phyloP scores from a whole-genome alignment of 2,888 invertebrate genomes.

The Stenichneumon culpator region DNA sequence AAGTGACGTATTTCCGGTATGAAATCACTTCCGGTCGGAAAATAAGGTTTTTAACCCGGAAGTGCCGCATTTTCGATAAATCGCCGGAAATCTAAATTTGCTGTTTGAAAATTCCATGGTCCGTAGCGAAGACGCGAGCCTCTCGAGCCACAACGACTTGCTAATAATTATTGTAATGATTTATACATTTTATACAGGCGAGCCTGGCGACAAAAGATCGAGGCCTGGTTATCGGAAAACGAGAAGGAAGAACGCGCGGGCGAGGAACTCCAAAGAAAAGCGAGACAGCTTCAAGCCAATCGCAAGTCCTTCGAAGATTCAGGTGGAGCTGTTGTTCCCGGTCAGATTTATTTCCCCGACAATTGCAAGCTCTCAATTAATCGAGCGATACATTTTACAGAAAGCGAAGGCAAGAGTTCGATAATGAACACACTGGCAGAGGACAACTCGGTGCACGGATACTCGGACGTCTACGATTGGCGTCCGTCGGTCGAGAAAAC shows the following conservation, averaged over 20 bases:
- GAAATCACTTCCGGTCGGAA: not conserved
- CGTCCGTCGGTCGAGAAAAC: conserved; percentile 93
- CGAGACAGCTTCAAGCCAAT: conserved; percentile 89
- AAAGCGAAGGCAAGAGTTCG: conserved; percentile 91
- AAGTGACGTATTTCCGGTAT: too few species aligned
- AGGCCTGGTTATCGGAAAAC: conserved; percentile 96
- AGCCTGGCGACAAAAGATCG: conserved; percentile 96
- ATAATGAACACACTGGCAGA: conserved; percentile 92
- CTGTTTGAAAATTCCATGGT: too few species aligned
- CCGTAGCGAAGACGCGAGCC: too few species aligned
- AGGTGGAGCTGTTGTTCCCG: conserved; percentile 86
- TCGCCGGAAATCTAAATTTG: too few species aligned
- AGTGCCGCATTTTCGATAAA: not conserved
- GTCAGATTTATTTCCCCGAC: not conserved
- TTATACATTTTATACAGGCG: conserved; percentile 84
- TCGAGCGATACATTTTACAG: conserved; percentile 83
- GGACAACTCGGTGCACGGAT: conserved; percentile 87
- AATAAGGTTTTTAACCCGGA: not conserved
- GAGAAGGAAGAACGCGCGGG: conserved; percentile 92
- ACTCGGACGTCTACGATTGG: conserved; percentile 92
- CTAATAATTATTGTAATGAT: not conserved
- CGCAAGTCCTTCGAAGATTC: conserved; percentile 94
- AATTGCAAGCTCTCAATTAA: not conserved
- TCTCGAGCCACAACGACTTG: too few species aligned
- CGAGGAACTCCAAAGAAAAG: conserved; percentile 89